These are phyloP conservation scores for Oscheius sp. DNA, from an alignment of 2,888 invertebrate genomes.

Conservation along the genomic window DNA sequence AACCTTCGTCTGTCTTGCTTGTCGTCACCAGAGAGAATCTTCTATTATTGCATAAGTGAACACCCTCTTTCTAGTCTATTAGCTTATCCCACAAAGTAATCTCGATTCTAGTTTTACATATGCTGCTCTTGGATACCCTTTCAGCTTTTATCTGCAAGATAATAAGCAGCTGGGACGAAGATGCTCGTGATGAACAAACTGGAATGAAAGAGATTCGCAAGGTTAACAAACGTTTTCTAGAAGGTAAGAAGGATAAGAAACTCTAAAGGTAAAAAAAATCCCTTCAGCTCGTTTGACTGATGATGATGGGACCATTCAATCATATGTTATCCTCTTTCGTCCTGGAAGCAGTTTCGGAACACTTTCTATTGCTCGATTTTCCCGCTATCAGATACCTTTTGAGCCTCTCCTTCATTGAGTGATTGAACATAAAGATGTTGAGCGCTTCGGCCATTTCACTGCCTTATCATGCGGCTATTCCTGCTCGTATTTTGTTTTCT, in stretches of 20 bases:
- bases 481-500: neutral
- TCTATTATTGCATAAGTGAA: no score
- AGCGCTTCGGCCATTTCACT: neutral
- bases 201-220: neutral
- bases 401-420: no score
- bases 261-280: no score
- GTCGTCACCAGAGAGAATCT: no score
- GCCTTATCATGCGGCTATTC: constrained; percentile 12
- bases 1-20: no score
- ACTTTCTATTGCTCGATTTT: neutral
- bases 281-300: neutral
- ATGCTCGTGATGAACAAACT: neutral
- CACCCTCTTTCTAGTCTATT: neutral
- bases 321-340: neutral
- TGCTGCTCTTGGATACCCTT: neutral
- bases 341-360: neutral
- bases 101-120: no score
- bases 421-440: no score
- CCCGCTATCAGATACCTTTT: no score
- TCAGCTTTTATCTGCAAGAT: neutral
- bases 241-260: no score
- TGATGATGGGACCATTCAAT: neutral
- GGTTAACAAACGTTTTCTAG: neutral
- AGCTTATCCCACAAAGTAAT: neutral
- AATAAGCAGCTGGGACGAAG: neutral